Base-by-base conservation (phyloP, 1,140 invertebrate genomes). In the Sycobia sp. region DNA sequence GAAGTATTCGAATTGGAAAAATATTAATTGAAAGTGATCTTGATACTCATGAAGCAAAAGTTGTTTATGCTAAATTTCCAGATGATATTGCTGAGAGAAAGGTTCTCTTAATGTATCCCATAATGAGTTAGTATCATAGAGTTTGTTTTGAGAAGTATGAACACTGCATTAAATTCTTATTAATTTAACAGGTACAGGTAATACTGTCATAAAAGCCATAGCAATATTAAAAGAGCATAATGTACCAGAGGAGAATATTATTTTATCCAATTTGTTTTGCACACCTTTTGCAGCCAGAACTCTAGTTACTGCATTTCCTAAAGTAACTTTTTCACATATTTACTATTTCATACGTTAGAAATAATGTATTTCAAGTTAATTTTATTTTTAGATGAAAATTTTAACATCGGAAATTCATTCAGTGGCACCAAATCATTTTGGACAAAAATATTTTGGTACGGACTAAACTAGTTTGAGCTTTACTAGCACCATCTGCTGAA, bases 391-490 rank as follows among this genome's bases (percentile, higher is more conserved):
- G 83, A 89, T 99, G 88, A 96, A 92, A 77, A 95, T 98, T 70
- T 85, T 98, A 46, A 97, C 96, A 1, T 96, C 95, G 1, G 96
- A 98, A 81, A 86, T 99, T 41, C 93, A 98, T 82, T 89, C 90
- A 9, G 89, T 97, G n/a, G 94, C 95, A 23, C 96, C 96, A 14
- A 97, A 96, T 84, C 96, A 98, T 83, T 99, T 99, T 85, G 96
- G 96, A 67, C 93, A 96, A 83, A 97, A 96, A 83, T 98, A 98
- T 83, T 99, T 99, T 88, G 96, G 96, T 72, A 98, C 95, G 65
- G 95, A 98, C 84, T 98, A 88, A 89, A 76, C 63, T 80, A 63
- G 65, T 71, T 74, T 53, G 62, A 56, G 49, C 41, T 65, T 59
- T 65, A 43, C 18, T 65, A 65, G 62, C 49, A 46, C 27, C 62